Evolutionary conservation across 2,888 invertebrate genomes (phyloP).

Genomic region (Hedychridium roseum): DNA sequence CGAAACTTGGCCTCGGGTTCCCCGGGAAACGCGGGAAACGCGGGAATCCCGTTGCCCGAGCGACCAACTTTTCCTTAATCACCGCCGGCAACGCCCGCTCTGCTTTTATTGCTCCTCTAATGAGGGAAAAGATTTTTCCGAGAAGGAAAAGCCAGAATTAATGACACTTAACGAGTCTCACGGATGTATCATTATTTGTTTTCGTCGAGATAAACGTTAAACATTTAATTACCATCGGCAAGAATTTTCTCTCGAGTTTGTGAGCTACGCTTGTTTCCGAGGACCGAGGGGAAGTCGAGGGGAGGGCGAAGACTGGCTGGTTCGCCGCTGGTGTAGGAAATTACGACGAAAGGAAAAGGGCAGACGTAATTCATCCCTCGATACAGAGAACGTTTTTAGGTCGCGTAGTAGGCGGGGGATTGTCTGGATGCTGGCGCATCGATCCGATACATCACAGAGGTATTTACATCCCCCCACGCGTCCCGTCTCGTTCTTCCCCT

Average conservation of each 20-base stretch:
- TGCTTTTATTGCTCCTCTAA: no score
- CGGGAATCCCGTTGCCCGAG: constrained; percentile 31
- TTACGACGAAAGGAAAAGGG: constrained; percentile 43
- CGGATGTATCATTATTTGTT: no score
- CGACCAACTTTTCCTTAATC: constrained; percentile 27
- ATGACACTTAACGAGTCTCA: no score
- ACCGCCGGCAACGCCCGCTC: constrained; percentile 16
- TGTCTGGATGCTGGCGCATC: constrained; percentile 63
- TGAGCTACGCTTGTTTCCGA: constrained; percentile 6
- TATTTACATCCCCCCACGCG: constrained; percentile 62
- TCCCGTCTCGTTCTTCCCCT: constrained; percentile 31
- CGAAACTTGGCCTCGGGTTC: constrained; percentile 38
- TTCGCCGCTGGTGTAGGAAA: constrained; percentile 13
- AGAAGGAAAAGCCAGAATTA: no score
- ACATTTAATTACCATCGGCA: no score
- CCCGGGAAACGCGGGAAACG: constrained; percentile 19
- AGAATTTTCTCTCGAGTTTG: no score
- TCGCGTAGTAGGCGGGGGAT: constrained; percentile 57
- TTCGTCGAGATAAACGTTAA: no score
- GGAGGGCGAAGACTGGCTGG: no score
- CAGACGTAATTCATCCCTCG: constrained; percentile 36
- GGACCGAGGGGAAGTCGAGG: constrained; percentile 16
- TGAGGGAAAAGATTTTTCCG: no score
- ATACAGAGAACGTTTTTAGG: constrained; percentile 59
- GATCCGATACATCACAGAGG: constrained; percentile 64